A percentile compares a stretch with the other conserved stretches of the same genome.
These are phyloP conservation scores for Leuciscus idus DNA, from an alignment of 2,113 vertebrate genomes.

Conservation along the genomic window DNA sequence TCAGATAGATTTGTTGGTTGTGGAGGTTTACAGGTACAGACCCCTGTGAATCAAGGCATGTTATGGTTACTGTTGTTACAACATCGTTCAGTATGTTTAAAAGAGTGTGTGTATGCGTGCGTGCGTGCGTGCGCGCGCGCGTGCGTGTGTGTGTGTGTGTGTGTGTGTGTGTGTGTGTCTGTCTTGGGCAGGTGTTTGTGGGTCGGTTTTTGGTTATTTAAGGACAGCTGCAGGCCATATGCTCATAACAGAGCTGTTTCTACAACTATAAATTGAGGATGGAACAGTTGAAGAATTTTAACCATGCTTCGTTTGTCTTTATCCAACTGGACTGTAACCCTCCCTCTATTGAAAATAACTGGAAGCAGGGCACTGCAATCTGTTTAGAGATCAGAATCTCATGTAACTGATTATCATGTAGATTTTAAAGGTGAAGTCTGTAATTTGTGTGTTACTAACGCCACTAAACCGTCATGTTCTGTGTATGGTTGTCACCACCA, in stretches of 20 bases:
- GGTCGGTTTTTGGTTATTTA: conserved; percentile 50
- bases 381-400: background rate
- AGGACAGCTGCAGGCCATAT: conserved; percentile 65
- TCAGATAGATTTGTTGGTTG: conserved; percentile 17
- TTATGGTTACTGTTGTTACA: conserved; percentile 64
- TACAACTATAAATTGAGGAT: conserved; percentile 52
- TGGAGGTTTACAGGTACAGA: conserved; percentile 39
- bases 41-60: conserved; percentile 47
- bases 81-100: conserved; percentile 48
- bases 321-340: conserved; percentile 33
- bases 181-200: conserved; percentile 58
- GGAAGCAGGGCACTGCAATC: background rate
- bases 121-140: background rate
- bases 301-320: conserved; percentile 42
- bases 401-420: background rate
- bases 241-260: conserved; percentile 51
- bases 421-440: background rate
- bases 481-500: background rate
- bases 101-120: background rate
- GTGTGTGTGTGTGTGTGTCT: conserved; percentile 32
- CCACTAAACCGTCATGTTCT: background rate
- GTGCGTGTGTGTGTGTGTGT: background rate
- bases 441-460: background rate
- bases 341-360: conserved; percentile 14
- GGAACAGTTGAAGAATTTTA: conserved; percentile 49